These are phyloP conservation scores for Conus canariensis DNA, from an alignment of 2,888 invertebrate species.

Conservation along the genomic window DNA sequence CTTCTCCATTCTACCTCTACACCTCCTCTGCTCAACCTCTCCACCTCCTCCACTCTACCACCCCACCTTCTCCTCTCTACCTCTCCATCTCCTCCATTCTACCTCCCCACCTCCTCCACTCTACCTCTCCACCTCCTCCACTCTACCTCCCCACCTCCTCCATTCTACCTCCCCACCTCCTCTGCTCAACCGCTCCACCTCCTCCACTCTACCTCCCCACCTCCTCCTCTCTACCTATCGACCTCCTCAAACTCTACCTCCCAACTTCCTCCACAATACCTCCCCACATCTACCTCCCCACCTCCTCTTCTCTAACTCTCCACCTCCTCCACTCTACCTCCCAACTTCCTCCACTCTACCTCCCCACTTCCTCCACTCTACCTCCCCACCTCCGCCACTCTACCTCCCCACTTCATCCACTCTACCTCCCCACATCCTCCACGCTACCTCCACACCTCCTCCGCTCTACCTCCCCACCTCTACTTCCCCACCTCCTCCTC, in stretches of 20 bases:
- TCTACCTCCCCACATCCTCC: background rate
- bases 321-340: background rate
- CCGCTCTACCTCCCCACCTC: background rate
- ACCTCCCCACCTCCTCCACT: too few species aligned
- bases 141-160: background rate
- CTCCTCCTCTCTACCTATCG: background rate
- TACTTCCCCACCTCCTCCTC: too few species aligned
- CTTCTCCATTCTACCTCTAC: too few species aligned
- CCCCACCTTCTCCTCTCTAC: too few species aligned
- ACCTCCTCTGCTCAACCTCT: too few species aligned
- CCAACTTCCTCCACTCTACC: background rate
- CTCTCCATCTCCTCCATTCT: too few species aligned
- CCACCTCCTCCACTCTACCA: too few species aligned
- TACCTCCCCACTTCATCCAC: background rate
- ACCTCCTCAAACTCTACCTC: background rate
- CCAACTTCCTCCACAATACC: background rate
- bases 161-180: conserved; percentile 2
- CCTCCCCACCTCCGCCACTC: background rate
- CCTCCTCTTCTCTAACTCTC: too few species aligned
- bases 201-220: background rate
- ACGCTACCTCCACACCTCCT: background rate
- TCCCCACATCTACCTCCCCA: background rate
- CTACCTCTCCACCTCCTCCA: background rate
- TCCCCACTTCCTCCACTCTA: background rate
- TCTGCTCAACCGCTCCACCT: conserved; percentile 10